These are phyloP conservation scores for Tortricodes alternella DNA, from an alignment of 2,888 invertebrate genomes.

Conservation along the genomic window DNA sequence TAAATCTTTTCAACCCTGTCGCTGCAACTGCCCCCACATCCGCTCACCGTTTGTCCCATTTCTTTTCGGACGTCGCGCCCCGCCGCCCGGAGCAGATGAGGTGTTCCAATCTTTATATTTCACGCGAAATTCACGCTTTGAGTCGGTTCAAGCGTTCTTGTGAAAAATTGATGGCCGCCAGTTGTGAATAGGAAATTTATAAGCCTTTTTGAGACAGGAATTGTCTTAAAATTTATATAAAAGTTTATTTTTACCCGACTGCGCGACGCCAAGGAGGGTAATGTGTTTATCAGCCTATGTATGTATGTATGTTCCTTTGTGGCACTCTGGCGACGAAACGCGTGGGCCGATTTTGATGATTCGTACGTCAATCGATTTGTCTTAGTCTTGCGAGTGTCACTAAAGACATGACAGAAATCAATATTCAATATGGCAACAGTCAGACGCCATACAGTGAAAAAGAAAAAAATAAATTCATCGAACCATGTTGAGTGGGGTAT, in stretches of 20 bases:
- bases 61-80: conserved; percentile 28
- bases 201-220: not conserved
- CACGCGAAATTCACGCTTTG: conserved; percentile 18
- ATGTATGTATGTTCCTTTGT: too few species aligned
- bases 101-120: conserved; percentile 29
- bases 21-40: conserved; percentile 22
- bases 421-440: too few species aligned
- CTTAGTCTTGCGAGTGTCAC: too few species aligned
- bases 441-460: too few species aligned
- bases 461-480: too few species aligned
- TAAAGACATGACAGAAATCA: too few species aligned
- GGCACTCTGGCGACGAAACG: too few species aligned
- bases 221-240: not conserved
- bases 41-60: conserved; percentile 28
- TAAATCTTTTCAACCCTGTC: not conserved
- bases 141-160: not conserved
- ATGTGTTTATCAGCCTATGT: not conserved
- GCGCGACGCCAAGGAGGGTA: not conserved
- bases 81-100: conserved; percentile 23
- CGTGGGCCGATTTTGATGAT: too few species aligned
- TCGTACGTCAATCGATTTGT: too few species aligned
- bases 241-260: too few species aligned
- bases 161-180: conserved; percentile 3
- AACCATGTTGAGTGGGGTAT: too few species aligned
- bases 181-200: not conserved